These are phyloP conservation scores for Pristis pectinata DNA, from an alignment of 2,797 vertebrate species.

Conservation along the genomic window DNA sequence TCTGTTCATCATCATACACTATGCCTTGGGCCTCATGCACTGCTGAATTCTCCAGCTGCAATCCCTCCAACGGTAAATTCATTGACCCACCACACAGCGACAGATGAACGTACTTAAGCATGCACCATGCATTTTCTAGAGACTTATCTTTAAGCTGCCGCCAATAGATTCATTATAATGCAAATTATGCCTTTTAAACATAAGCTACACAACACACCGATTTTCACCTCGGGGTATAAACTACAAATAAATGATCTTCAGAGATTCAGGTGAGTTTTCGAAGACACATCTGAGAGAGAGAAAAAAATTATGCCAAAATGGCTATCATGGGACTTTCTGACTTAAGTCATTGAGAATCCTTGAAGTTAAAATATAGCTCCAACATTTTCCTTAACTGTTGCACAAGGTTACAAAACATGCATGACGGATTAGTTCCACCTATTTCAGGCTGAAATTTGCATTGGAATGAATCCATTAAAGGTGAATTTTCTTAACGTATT, in stretches of 20 bases:
- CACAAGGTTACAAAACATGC: not conserved
- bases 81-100: too few relatives aligned
- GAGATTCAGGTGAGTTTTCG: not conserved
- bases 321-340: not conserved
- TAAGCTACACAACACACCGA: not conserved
- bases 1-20: too few relatives aligned
- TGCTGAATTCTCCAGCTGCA: too few relatives aligned
- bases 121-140: too few relatives aligned
- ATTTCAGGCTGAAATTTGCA: not conserved
- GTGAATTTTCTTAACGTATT: not conserved
- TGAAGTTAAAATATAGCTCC: not conserved
- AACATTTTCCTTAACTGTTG: not conserved
- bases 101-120: too few relatives aligned
- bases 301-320: not conserved
- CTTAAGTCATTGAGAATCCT: not conserved
- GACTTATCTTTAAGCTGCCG: not conserved
- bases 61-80: too few relatives aligned
- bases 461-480: not conserved
- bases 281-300: not conserved
- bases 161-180: not conserved
- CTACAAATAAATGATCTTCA: not conserved
- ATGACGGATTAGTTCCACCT: not conserved
- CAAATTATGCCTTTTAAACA: not conserved
- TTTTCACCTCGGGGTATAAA: not conserved
- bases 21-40: too few relatives aligned